phyloP scores from a whole-genome alignment of 2,113 vertebrate species.

The Naja naja region DNA sequence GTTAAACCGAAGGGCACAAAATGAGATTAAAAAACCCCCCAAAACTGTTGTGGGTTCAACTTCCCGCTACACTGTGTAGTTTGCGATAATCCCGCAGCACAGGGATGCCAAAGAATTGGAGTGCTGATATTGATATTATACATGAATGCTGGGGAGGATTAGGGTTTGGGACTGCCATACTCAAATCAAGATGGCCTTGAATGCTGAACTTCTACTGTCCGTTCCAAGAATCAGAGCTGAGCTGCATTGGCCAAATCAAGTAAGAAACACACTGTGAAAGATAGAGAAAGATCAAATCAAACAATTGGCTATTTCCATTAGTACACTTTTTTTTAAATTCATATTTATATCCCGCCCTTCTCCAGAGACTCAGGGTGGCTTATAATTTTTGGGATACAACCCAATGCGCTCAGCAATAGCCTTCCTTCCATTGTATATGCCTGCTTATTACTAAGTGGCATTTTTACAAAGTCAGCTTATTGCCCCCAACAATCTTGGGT shows the following conservation, averaged over 20 bases:
- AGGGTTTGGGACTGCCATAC: background rate
- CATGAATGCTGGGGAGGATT: background rate
- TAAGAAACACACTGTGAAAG: background rate
- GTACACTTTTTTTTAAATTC: no score
- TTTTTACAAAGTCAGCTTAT: no score
- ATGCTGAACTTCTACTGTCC: background rate
- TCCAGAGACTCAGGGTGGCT: no score
- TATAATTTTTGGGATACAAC: no score
- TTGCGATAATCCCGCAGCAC: background rate
- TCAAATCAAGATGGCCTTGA: background rate
- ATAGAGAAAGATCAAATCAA: background rate
- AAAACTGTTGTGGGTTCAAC: background rate
- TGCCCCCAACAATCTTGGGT: no score
- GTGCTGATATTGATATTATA: background rate
- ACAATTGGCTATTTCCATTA: background rate
- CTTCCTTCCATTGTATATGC: no score
- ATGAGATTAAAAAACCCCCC: background rate
- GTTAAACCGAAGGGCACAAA: background rate
- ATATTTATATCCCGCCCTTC: no score
- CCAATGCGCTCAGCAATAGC: no score
- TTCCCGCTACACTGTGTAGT: background rate
- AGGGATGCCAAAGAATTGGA: background rate
- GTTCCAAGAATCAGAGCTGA: background rate
- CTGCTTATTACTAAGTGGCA: no score
- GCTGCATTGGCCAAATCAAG: background rate